Conservation (phyloP, 2,797 vertebrate species). For the Ceryle rudis region DNA sequence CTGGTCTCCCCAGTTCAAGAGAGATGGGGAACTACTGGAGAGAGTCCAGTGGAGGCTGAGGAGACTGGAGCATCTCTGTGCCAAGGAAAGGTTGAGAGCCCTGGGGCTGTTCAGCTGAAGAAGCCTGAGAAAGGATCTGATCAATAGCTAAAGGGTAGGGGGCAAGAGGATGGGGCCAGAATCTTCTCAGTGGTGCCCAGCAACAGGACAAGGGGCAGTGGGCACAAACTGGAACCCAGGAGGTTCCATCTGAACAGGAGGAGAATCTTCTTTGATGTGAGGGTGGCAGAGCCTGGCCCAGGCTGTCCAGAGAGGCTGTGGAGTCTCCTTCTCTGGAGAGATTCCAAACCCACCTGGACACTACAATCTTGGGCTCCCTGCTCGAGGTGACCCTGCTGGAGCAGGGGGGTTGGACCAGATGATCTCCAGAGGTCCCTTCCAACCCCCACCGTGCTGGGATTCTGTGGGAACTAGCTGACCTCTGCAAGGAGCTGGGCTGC, state of each 20-base stretch:
- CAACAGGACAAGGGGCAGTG: neutral
- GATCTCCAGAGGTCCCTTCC: neutral
- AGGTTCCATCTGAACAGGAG: neutral
- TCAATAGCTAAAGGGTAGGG: neutral
- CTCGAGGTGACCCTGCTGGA: neutral
- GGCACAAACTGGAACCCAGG: neutral
- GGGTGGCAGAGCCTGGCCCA: neutral
- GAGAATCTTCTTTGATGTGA: neutral
- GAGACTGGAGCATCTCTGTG: neutral
- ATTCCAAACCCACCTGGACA: neutral
- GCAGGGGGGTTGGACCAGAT: neutral
- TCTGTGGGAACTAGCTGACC: neutral
- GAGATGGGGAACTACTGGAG: neutral
- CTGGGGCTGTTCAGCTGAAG: neutral
- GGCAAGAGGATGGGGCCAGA: neutral
- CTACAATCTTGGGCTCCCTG: neutral
- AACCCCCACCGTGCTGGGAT: neutral
- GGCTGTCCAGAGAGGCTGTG: neutral
- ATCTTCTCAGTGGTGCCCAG: neutral
- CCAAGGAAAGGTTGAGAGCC: neutral
- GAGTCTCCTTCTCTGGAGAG: neutral
- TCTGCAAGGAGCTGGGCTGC: neutral
- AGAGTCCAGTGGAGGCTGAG: neutral
- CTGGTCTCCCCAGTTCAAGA: neutral
- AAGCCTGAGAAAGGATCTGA: neutral